These are phyloP conservation scores for Drosophila ogumai DNA, from an alignment of 1,140 invertebrate species.

Conservation along the genomic window DNA sequence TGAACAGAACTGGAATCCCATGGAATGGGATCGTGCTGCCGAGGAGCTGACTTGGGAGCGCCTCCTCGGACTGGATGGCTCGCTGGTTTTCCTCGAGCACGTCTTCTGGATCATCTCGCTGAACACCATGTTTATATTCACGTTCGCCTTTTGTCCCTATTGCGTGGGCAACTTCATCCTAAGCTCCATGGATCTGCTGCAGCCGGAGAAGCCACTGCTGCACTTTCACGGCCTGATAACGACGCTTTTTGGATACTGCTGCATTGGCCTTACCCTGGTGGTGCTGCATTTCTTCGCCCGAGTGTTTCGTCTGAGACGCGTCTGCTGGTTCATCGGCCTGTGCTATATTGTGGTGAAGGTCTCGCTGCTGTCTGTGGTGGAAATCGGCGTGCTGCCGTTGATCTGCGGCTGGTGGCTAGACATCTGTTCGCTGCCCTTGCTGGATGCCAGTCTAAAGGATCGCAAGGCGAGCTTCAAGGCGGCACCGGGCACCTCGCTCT, in stretches of 20 bases:
- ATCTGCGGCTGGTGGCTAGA: conserved; percentile 99
- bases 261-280: conserved; percentile 94
- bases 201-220: conserved; percentile 89
- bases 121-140: conserved; percentile 98
- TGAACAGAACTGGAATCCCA: conserved; percentile 98
- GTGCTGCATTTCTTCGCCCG: conserved; percentile 92
- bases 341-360: conserved; percentile 99
- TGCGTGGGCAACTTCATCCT: conserved; percentile 96
- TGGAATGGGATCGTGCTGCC: conserved; percentile 98
- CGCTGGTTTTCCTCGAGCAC: conserved; percentile 98
- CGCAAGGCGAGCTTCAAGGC: conserved; percentile 94
- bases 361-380: conserved; percentile 95
- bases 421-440: conserved; percentile 97
- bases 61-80: conserved; percentile 97
- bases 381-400: conserved; percentile 98
- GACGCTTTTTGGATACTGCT: conserved; percentile 96
- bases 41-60: conserved; percentile 99
- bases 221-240: conserved; percentile 97
- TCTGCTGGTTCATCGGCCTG: conserved; percentile 94
- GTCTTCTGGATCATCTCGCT: conserved; percentile 99
- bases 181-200: conserved; percentile 90
- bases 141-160: conserved; percentile 98
- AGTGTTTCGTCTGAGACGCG: conserved; percentile 91
- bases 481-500: conserved; percentile 98
- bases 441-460: conserved; percentile 95